These are phyloP conservation scores for Leptopilina myrica DNA, from an alignment of 2,888 invertebrate species.

Conservation along the genomic window DNA sequence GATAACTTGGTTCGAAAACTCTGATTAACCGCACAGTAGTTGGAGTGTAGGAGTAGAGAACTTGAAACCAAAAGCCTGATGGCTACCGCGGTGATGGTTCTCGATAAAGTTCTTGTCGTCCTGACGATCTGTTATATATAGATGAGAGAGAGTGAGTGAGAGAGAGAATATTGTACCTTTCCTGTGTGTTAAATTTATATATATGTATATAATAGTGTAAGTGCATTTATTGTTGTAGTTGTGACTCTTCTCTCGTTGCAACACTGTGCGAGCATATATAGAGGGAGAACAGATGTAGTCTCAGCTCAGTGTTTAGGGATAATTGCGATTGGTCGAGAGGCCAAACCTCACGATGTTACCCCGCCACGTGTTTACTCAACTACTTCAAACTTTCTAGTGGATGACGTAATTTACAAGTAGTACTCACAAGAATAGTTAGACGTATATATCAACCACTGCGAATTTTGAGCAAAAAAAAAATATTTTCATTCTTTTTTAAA, in stretches of 20 bases:
- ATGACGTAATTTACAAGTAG: slow-evolving; percentile 34
- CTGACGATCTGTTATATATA: slow-evolving; percentile 1
- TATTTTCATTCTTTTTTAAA: too few species aligned
- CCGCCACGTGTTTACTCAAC: slow-evolving; percentile 62
- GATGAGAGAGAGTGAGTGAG: slow-evolving; percentile 16
- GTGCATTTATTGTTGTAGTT: slow-evolving; percentile 17
- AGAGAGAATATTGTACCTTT: too few species aligned
- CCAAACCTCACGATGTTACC: slow-evolving; percentile 52
- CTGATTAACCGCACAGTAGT: slow-evolving; percentile 59
- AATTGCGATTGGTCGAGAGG: slow-evolving; percentile 64
- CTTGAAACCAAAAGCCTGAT: slow-evolving; percentile 51
- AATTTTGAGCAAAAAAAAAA: neutral
- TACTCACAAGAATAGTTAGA: neutral
- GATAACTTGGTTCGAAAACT: slow-evolving; percentile 64
- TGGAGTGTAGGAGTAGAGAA: slow-evolving; percentile 47
- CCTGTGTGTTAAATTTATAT: neutral
- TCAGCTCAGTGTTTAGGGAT: slow-evolving; percentile 58
- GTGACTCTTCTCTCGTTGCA: slow-evolving; percentile 13
- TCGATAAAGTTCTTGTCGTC: slow-evolving; percentile 34
- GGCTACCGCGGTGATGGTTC: slow-evolving; percentile 25
- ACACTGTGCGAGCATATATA: slow-evolving; percentile 43
- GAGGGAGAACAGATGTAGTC: slow-evolving; percentile 55
- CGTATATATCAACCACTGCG: neutral
- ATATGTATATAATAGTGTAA: slow-evolving; percentile 4
- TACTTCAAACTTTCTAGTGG: slow-evolving; percentile 63